Evolutionary conservation across 1,140 invertebrate species (phyloP).

Genomic region (Drosophila elegans): DNA sequence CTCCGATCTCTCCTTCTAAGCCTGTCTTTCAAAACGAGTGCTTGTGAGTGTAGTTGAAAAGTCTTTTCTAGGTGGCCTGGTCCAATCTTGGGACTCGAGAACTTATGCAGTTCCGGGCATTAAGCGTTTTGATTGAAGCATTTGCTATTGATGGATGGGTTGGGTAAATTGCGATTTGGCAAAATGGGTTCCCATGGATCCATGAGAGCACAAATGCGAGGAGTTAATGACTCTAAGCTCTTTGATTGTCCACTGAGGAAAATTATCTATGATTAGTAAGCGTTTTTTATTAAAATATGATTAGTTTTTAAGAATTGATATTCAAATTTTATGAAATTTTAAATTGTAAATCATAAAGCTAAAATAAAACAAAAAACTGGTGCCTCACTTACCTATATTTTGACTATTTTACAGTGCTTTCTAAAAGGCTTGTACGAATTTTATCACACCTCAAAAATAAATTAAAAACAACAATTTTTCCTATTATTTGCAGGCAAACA

Average conservation of each 20-base stretch:
- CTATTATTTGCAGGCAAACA: neutral
- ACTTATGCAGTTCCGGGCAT: slow-evolving; percentile 50
- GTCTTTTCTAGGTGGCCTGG: slow-evolving; percentile 61
- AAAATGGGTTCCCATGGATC: slow-evolving; percentile 34
- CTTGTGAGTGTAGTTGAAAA: slow-evolving; percentile 30
- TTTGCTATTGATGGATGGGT: slow-evolving; percentile 47
- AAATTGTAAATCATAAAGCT: too few species aligned
- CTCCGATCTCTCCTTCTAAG: slow-evolving; percentile 40
- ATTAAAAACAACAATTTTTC: neutral
- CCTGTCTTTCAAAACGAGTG: slow-evolving; percentile 9
- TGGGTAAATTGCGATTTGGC: slow-evolving; percentile 41
- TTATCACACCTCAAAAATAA: too few species aligned
- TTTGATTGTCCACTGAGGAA: neutral
- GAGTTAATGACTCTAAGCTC: slow-evolving; percentile 2
- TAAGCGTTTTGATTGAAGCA: slow-evolving; percentile 49
- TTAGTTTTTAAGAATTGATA: too few species aligned
- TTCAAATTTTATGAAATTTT: too few species aligned
- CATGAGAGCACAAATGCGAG: slow-evolving; percentile 10
- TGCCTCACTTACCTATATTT: too few species aligned
- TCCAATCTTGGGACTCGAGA: slow-evolving; percentile 29
- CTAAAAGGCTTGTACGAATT: too few species aligned
- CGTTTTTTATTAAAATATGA: too few species aligned
- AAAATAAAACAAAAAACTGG: too few species aligned
- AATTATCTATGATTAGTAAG: neutral
- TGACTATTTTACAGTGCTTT: too few species aligned